Base-by-base conservation (phyloP, 2,888 invertebrate genomes). In the Laothoe populi region DNA sequence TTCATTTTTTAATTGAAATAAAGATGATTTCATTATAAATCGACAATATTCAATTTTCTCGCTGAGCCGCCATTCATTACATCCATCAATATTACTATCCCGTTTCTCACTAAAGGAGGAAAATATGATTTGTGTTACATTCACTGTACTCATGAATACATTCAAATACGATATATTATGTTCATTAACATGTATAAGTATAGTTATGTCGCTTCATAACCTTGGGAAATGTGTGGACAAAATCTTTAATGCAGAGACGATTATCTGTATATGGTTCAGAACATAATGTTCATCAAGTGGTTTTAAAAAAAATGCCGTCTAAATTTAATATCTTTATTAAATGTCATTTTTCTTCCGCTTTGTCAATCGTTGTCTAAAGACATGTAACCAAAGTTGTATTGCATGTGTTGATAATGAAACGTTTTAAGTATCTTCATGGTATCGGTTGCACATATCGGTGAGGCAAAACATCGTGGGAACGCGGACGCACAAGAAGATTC, bases 361-460 rank as follows among this genome's bases (percentile, higher is more conserved):
- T 24, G 26, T 24, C 1, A 5, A 8, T 10, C 4, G 19, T 11
- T 53, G 10, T 35, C 16, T 35, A 16, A 4, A 49, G 49, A 7
- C 19, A 35, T 35, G 19, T 7, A 35, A 53, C 19, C 53, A 19
- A 1, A 8, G 35, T 16, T 31, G 53, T 35, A 19, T 35, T 53
- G 53, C 53, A 35, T 53, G 35, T 53, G 53, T 53, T 53, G 31
- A 35, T 53, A 53, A 53, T 53, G 53, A 53, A 53, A 53, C 53
- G 11, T 53, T 35, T 53, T 8, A 53, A 35, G 35, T 53, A 19
- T 53, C 35, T 53, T 53, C 53, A 53, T 35, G 31, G 53, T 35
- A 53, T 53, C 53, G 53, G 31, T 19, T 31, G 35, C 35, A 31
- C 35, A 53, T 53, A 19, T 44, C 53, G 31, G 19, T 53, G 53